These are phyloP conservation scores for Amblyjoppa fuscipennis DNA, from an alignment of 2,888 invertebrate genomes.

Conservation along the genomic window DNA sequence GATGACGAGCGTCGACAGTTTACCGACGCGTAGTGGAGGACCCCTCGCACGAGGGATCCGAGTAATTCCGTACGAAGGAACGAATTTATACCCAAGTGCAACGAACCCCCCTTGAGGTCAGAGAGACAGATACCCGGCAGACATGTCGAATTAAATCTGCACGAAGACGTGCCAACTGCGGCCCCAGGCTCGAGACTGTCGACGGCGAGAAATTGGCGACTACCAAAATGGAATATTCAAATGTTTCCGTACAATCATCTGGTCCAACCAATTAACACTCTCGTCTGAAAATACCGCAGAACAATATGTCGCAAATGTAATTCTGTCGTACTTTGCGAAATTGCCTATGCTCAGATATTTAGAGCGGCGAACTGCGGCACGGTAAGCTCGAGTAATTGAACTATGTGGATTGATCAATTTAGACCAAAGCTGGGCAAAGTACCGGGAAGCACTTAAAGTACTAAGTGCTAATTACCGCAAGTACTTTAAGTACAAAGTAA, in stretches of 20 bases:
- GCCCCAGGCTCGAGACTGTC: slow-evolving; percentile 21
- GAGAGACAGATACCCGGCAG: slow-evolving; percentile 3
- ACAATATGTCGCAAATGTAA: background rate
- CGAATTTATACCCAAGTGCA: slow-evolving; percentile 38
- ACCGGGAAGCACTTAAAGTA: too few relatives aligned
- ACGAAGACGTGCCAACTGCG: slow-evolving; percentile 28
- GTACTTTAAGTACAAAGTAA: too few relatives aligned
- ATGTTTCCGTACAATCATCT: background rate
- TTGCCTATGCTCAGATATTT: background rate
- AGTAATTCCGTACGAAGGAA: slow-evolving; percentile 34
- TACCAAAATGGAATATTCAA: slow-evolving; percentile 24
- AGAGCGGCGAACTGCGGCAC: background rate
- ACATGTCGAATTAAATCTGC: slow-evolving; percentile 51
- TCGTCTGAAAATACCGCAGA: background rate
- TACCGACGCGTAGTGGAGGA: background rate
- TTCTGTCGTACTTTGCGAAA: background rate
- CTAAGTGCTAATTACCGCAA: too few relatives aligned
- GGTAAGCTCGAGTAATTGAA: background rate
- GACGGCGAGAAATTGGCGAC: slow-evolving; percentile 1
- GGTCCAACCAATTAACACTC: background rate
- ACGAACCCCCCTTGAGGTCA: slow-evolving; percentile 51
- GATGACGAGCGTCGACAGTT: background rate
- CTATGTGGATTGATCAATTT: background rate
- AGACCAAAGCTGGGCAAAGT: background rate
- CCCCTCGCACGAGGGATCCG: background rate